Conservation (phyloP, 2,797 vertebrate genomes). For the Oreochromis mossambicus region DNA sequence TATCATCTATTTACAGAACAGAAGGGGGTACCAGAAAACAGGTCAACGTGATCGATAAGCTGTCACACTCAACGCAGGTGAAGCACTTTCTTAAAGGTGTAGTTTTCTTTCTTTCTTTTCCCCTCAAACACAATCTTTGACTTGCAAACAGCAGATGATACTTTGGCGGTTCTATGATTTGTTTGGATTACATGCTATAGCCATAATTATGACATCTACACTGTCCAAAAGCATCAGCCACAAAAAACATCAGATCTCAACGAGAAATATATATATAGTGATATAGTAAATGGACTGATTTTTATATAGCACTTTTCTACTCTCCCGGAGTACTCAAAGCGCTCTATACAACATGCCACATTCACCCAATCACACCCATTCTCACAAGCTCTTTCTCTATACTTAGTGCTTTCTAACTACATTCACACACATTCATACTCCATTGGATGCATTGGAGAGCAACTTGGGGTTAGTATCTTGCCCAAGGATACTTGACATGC, state of each 20-base stretch:
- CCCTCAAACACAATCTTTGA: background rate
- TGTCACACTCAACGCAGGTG: background rate
- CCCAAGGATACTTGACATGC: too few relatives aligned
- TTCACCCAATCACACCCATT: too few relatives aligned
- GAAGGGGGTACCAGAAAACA: background rate
- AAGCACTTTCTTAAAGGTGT: background rate
- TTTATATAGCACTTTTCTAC: too few relatives aligned
- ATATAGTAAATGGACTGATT: background rate
- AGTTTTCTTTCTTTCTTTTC: background rate
- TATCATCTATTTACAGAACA: background rate
- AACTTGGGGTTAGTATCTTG: too few relatives aligned
- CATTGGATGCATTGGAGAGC: too few relatives aligned
- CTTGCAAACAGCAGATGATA: background rate
- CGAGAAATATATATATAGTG: background rate
- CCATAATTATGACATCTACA: background rate
- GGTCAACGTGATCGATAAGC: slow-evolving; percentile 18
- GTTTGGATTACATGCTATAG: background rate
- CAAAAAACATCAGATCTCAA: background rate
- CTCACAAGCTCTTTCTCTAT: too few relatives aligned
- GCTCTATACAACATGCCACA: too few relatives aligned
- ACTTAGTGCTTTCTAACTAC: too few relatives aligned
- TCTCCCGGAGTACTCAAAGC: too few relatives aligned
- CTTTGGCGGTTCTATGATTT: background rate
- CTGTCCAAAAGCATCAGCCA: background rate
- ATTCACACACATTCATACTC: too few relatives aligned